These are phyloP conservation scores for Montipora sp. DNA, from an alignment of 64 coral and sea anemone genomes.

Conservation along the genomic window DNA sequence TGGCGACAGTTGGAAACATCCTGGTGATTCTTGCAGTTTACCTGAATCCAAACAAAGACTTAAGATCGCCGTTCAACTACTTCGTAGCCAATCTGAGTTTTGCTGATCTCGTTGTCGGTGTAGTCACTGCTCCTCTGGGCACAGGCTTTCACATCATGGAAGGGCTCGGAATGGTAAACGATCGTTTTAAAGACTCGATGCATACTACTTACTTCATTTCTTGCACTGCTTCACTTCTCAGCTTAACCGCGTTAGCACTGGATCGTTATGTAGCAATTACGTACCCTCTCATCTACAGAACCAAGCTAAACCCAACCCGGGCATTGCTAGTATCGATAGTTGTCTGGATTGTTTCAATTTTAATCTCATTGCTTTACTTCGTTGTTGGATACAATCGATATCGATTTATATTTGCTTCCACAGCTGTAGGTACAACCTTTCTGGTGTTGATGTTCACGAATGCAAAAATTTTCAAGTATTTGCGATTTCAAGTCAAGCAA, in stretches of 20 bases:
- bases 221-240: slow-evolving; percentile 81
- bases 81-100: slow-evolving; percentile 70
- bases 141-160: background rate
- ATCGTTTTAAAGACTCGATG: background rate
- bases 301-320: slow-evolving; percentile 37
- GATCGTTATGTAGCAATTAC: slow-evolving; percentile 70
- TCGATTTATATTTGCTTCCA: slow-evolving; percentile 71
- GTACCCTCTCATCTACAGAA: slow-evolving; percentile 49
- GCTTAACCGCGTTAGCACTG: slow-evolving; percentile 66
- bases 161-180: background rate
- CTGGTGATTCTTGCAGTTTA: slow-evolving; percentile 60
- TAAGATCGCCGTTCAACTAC: slow-evolving; percentile 77
- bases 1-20: slow-evolving; percentile 59
- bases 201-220: slow-evolving; percentile 72
- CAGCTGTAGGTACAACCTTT: slow-evolving; percentile 62
- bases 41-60: slow-evolving; percentile 68
- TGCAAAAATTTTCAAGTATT: slow-evolving; percentile 44
- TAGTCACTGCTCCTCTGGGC: background rate
- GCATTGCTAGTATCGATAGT: slow-evolving; percentile 23
- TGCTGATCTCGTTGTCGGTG: slow-evolving; percentile 71
- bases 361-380: slow-evolving; percentile 60
- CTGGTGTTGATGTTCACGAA: slow-evolving; percentile 61
- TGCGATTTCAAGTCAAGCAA: slow-evolving; percentile 28
- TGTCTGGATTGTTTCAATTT: slow-evolving; percentile 60
- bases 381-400: slow-evolving; percentile 57